Evolutionary conservation across 2,113 vertebrate species (phyloP), one percentile per base, ranked within the genome.

Genomic region (Phalacrocorax pelagicus): DNA sequence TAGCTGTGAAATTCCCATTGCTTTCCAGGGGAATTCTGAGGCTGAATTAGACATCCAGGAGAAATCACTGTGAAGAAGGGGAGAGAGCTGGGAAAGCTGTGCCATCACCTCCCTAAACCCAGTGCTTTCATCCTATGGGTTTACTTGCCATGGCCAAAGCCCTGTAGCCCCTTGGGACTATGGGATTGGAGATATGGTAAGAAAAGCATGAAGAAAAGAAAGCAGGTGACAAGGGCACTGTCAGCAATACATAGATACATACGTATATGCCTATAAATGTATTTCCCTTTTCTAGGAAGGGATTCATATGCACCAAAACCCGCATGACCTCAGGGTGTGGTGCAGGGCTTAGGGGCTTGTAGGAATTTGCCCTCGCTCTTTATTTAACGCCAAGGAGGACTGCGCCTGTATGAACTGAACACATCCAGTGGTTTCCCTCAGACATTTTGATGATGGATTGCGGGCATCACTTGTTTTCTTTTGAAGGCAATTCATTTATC

Each of bases 401-500:
- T 82, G 40, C 1, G 32, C 81, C 58, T 81, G 40, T 59, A 80
- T 24, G 86, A 94, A 72, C 86, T 3, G 5, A 91, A 57, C 79
- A 86, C 55, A 59, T 70, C 86, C 87, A 79, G 47, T 46, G 82
- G 72, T 86, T 96, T 84, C 83, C 77, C 7, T 87, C 83, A 72
- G 91, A 96, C 82, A 58, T 61, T 91, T 70, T 34, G 61, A 34
- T 88, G 93, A 93, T 91, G 87, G 81, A 94, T 96, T 96, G 57
- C 74, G 92, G 85, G 81, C 77, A 92, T 92, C 88, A 69, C 86
- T 95, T 96, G 74, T 93, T 95, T 94, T 90, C 87, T 81, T 95
- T 92, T 78, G 59, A 96, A 96, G 90, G 93, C 89, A 63, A 97
- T 96, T 95, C 83, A 92, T 97, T 95, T 96, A 94, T 96, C 95